Conservation (phyloP, 2,113 vertebrate species). For the Gobius niger region DNA sequence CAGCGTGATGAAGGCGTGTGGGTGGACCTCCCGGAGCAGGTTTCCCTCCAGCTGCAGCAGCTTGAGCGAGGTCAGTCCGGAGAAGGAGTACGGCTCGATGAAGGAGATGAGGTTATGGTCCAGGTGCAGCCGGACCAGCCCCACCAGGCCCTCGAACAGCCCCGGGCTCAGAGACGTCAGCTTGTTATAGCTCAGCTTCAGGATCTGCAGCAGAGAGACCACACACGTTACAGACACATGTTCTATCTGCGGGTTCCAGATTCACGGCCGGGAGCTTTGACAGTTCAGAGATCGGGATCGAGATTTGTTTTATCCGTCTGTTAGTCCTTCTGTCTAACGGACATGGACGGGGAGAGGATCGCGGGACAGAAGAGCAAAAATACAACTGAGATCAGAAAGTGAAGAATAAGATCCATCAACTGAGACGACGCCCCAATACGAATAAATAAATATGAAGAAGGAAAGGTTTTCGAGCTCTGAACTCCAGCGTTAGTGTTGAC, state of each 20-base stretch:
- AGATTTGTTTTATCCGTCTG: too few species aligned
- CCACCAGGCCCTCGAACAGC: conserved; percentile 71
- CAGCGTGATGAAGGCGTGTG: conserved; percentile 79
- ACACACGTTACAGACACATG: background rate
- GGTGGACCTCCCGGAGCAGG: conserved; percentile 75
- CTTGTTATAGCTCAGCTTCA: conserved; percentile 84
- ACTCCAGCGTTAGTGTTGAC: too few species aligned
- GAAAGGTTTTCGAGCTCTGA: background rate
- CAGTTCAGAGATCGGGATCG: too few species aligned
- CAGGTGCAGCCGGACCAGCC: conserved; percentile 76
- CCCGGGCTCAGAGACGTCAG: conserved; percentile 63
- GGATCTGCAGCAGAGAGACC: conserved; percentile 57
- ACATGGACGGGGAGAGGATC: too few species aligned
- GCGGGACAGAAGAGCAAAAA: too few species aligned
- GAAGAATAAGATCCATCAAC: too few species aligned
- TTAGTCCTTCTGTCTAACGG: too few species aligned
- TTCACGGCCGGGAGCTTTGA: too few species aligned
- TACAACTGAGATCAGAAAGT: too few species aligned
- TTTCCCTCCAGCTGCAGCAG: conserved; percentile 81
- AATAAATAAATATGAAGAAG: too few species aligned
- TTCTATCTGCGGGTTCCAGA: background rate
- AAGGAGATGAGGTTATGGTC: conserved; percentile 79
- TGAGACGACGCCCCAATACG: too few species aligned
- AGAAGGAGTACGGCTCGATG: conserved; percentile 79
- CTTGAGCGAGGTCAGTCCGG: conserved; percentile 74